Conservation (phyloP, 2,113 vertebrate species). For the Ochotona curzoniae region DNA sequence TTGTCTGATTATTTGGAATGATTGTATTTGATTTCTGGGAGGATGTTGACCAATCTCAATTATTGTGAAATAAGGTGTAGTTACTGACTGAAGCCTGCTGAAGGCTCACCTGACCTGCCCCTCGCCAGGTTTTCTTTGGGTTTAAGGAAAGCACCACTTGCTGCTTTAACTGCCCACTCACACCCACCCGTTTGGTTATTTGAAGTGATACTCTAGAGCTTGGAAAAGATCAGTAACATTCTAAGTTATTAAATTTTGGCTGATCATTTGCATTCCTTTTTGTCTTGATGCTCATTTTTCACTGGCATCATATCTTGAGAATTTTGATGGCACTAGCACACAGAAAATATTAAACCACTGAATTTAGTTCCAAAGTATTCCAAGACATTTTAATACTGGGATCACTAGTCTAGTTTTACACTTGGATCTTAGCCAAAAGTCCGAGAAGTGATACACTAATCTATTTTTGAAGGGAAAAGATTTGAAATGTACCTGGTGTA, state of each 20-base stretch:
- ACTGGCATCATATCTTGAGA: not conserved
- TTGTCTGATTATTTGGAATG: slow-evolving; percentile 42
- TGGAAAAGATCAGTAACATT: slow-evolving; percentile 9
- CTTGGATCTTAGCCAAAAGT: too few species aligned
- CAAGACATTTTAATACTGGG: slow-evolving; percentile 46
- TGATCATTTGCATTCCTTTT: slow-evolving; percentile 29
- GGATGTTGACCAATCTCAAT: slow-evolving; percentile 34
- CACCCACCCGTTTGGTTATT: not conserved
- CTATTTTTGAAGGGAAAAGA: slow-evolving; percentile 25
- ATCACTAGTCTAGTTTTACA: not conserved
- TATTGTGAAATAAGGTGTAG: slow-evolving; percentile 67
- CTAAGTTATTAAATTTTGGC: not conserved
- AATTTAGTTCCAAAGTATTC: slow-evolving; percentile 26
- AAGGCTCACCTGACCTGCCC: slow-evolving; percentile 40
- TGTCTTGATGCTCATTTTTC: slow-evolving; percentile 54
- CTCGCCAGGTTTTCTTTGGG: slow-evolving; percentile 44
- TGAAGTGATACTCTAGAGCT: not conserved
- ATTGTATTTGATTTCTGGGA: slow-evolving; percentile 32
- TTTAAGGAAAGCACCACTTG: not conserved
- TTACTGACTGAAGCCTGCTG: slow-evolving; percentile 56
- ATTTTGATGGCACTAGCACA: slow-evolving; percentile 39
- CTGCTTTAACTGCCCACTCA: not conserved
- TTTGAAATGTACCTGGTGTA: not conserved
- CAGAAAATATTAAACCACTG: slow-evolving; percentile 21
- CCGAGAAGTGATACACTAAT: too few species aligned